Evolutionary conservation across 2,797 vertebrate genomes (phyloP).

Genomic region (Carcharodon carcharias): DNA sequence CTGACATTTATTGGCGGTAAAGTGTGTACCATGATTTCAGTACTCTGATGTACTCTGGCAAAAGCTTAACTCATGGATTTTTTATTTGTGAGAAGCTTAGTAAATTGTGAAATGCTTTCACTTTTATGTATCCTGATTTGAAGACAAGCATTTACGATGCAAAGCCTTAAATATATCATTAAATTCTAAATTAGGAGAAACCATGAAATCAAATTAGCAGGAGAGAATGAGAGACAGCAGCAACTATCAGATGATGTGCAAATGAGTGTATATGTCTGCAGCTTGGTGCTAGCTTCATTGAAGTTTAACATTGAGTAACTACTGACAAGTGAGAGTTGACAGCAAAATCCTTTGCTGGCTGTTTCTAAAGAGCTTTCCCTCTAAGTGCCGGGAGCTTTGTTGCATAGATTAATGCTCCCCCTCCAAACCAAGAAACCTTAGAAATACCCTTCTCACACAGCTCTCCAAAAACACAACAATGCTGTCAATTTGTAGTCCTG

Average conservation of each 20-base stretch:
- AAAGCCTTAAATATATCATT: not conserved
- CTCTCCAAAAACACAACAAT: not conserved
- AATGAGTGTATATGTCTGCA: not conserved
- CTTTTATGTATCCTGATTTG: slow-evolving; percentile 4
- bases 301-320: not conserved
- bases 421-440: not conserved
- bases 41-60: not conserved
- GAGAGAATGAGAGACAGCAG: not conserved
- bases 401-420: not conserved
- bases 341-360: not conserved
- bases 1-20: not conserved
- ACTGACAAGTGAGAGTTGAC: not conserved
- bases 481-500: not conserved
- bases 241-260: not conserved
- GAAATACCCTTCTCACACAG: not conserved
- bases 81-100: not conserved
- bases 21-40: not conserved
- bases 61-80: not conserved
- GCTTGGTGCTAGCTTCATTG: not conserved
- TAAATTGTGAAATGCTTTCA: not conserved
- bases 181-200: not conserved
- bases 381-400: not conserved
- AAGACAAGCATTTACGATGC: not conserved
- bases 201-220: not conserved
- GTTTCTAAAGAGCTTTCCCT: not conserved